A percentile compares a stretch with the other conserved stretches of the same genome.
These are phyloP conservation scores for Callospermophilus lateralis DNA, from an alignment of 2,113 vertebrate species.

Conservation along the genomic window DNA sequence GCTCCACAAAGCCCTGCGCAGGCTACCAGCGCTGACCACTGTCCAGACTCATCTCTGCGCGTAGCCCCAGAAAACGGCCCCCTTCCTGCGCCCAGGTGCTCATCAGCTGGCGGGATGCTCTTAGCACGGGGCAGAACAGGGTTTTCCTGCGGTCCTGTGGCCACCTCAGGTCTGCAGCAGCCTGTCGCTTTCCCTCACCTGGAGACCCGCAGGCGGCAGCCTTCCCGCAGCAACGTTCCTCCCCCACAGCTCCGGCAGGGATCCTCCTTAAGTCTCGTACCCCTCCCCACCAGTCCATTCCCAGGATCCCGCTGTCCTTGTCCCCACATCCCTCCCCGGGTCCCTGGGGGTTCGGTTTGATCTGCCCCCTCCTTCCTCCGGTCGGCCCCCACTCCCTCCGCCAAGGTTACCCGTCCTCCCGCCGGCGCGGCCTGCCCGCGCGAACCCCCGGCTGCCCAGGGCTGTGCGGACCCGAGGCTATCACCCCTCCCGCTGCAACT, in stretches of 20 bases:
- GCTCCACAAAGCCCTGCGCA: not conserved
- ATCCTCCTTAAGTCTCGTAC: no score
- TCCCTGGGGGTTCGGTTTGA: not conserved
- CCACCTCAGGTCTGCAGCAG: not conserved
- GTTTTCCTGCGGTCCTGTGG: not conserved
- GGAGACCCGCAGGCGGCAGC: not conserved
- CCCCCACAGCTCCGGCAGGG: not conserved
- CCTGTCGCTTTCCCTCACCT: not conserved
- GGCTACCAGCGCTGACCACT: not conserved
- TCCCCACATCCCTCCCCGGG: not conserved
- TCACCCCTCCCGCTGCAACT: accelerated
- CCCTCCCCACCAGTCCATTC: not conserved
- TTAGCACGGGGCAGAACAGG: not conserved
- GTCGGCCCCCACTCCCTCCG: not conserved
- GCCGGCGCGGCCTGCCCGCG: not conserved
- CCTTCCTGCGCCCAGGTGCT: not conserved
- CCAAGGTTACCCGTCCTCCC: not conserved
- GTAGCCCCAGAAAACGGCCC: not conserved
- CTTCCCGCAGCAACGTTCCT: not conserved
- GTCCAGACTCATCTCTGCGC: no score
- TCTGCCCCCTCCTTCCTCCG: not conserved
- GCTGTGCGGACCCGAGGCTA: not conserved
- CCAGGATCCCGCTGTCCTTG: not conserved
- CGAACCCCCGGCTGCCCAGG: not conserved
- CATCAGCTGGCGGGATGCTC: not conserved